Evolutionary conservation across 1,140 invertebrate genomes (phyloP), one percentile per base, ranked within the genome.

Genomic region (Cataglyphis hispanica): DNA sequence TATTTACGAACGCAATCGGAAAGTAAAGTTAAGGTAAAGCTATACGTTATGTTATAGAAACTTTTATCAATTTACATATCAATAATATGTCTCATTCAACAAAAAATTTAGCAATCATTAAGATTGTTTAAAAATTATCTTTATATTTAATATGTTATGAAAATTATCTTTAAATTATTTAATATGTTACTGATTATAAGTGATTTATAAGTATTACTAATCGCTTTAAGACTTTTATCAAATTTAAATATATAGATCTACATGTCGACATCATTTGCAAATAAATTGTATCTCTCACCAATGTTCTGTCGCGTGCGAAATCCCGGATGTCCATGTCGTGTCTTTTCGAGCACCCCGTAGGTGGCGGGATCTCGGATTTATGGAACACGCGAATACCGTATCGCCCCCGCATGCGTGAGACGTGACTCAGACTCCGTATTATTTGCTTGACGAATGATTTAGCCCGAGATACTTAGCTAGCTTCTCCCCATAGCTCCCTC

Each of bases 371-470:
- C 74, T 76, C 84, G 86, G 86, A 89, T 88, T 90, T 88, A 88
- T 84, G 78, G 80, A 92, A 80, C 81, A 91, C 84, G 91, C 88
- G 90, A 92, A 88, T 86, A 90, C 76, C 63, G 64, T 86, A 83
- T 84, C 81, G 74, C 76, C 86, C 83, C 85, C 85, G 89, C 86
- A 66, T 87, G 86, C 87, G 85, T 87, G 84, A 69, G 50, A 80
- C 67, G 87, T 93, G 92, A 93, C 87, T 91, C 92, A 92, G 86
- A 86, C 86, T 84, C 87, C 84, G 91, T 85, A 87, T 93, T 92
- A 92, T 92, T 92, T 92, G 91, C 91, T 91, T 89, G 92, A 93
- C 93, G 92, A 93, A 93, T 91, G 91, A 93, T 93, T 93, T 93
- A 91, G 87, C 80, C 77, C 63, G 61, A 67, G 76, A 87, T 84